Evolutionary conservation across 2,113 vertebrate species (phyloP).

Genomic region (Dasypus novemcinctus): DNA sequence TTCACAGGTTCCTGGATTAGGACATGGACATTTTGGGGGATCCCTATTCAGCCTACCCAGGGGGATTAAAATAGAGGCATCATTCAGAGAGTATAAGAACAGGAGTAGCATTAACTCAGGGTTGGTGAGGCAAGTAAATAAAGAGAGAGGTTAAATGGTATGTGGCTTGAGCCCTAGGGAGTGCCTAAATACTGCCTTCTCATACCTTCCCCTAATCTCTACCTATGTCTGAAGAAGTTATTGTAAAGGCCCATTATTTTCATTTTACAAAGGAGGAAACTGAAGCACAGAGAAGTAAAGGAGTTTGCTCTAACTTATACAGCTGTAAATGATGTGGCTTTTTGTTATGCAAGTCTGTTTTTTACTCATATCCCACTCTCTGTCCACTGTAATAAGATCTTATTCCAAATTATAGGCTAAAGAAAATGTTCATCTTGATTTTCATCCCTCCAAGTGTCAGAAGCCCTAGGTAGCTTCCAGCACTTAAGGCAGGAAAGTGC

Average conservation of each 20-base stretch:
- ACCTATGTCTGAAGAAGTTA: background rate
- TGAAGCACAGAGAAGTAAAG: background rate
- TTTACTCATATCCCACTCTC: background rate
- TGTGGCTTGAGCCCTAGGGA: background rate
- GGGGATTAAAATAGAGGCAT: background rate
- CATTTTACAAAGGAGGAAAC: too few relatives aligned
- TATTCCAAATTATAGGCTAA: background rate
- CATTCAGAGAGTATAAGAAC: background rate
- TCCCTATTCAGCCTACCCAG: background rate
- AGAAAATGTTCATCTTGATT: background rate
- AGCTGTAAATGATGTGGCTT: background rate
- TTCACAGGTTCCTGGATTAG: background rate
- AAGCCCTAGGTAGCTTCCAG: background rate
- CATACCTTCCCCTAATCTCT: background rate
- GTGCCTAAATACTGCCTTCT: background rate
- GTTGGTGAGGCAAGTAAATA: background rate
- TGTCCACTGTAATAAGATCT: background rate
- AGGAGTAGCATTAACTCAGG: background rate
- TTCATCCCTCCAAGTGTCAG: background rate
- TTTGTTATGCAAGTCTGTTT: background rate
- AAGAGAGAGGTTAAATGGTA: background rate
- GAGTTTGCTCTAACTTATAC: background rate
- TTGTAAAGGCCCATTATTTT: background rate
- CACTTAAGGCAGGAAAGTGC: background rate
- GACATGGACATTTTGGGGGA: background rate